Conservation (phyloP, 2,113 vertebrate genomes). For the Halcyon senegalensis region DNA sequence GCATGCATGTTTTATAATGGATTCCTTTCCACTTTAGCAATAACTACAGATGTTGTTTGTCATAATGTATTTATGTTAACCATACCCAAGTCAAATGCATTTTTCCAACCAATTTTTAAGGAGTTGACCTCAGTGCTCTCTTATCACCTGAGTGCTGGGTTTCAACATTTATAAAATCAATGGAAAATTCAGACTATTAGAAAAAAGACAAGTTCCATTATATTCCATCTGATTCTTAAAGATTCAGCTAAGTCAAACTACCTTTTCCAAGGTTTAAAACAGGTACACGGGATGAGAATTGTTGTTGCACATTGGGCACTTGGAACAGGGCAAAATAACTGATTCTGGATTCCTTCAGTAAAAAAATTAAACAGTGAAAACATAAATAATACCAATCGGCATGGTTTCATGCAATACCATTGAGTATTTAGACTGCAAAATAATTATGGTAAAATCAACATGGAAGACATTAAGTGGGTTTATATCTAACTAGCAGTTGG, state of each 20-base stretch:
- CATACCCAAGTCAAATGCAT: neutral
- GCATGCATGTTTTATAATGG: neutral
- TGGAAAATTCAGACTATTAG: neutral
- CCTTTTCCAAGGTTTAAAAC: neutral
- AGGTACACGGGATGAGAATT: neutral
- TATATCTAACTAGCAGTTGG: neutral
- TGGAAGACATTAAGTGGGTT: neutral
- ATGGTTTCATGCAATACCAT: neutral
- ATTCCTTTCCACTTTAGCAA: neutral
- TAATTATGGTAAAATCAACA: neutral
- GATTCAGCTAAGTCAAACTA: neutral
- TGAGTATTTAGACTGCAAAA: neutral
- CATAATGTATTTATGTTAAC: neutral
- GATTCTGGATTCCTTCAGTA: neutral
- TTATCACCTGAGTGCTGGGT: neutral
- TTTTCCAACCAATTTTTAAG: neutral
- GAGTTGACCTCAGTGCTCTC: neutral
- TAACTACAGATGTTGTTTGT: neutral
- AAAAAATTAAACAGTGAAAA: neutral
- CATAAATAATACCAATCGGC: neutral
- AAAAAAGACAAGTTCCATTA: neutral
- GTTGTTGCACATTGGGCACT: neutral
- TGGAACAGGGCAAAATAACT: neutral
- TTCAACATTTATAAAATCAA: neutral
- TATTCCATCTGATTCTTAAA: neutral